Conservation (phyloP, 1,140 invertebrate genomes). For the Ephestia elutella region DNA sequence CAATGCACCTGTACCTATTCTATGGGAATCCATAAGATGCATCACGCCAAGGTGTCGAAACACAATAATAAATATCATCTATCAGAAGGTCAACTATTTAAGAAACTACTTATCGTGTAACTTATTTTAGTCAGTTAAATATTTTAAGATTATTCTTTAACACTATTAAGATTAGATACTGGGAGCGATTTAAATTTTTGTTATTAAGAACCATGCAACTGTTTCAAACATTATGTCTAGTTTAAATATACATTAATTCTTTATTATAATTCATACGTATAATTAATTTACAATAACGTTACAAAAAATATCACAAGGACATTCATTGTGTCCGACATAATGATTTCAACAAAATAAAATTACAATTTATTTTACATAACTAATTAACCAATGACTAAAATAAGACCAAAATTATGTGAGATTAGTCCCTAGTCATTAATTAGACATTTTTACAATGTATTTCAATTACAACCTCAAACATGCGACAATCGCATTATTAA, state of each 20-base stretch:
- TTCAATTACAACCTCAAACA: no score
- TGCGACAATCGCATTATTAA: no score
- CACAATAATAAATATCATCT: slow-evolving; percentile 25
- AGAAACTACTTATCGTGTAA: slow-evolving; percentile 12
- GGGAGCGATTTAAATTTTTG: slow-evolving; percentile 5
- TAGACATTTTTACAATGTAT: no score
- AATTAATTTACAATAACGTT: slow-evolving; percentile 9
- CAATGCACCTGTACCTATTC: neutral
- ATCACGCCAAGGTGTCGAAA: slow-evolving; percentile 5
- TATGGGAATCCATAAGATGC: neutral
- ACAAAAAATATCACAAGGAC: slow-evolving; percentile 5
- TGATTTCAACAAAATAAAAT: neutral
- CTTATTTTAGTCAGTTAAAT: slow-evolving; percentile 30
- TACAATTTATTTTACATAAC: neutral
- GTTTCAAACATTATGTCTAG: neutral
- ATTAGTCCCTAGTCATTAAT: no score
- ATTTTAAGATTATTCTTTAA: slow-evolving; percentile 16
- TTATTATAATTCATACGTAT: neutral
- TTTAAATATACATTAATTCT: neutral
- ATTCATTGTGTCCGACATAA: neutral
- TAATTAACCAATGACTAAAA: neutral
- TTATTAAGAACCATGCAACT: neutral
- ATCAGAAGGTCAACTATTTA: slow-evolving; percentile 21
- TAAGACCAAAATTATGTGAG: neutral
- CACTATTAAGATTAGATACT: slow-evolving; percentile 5